Percentiles rank a stretch among this genome's conserved stretches.
phyloP scores from a whole-genome alignment of 1,140 invertebrate genomes.

The Calliphora vicina region DNA sequence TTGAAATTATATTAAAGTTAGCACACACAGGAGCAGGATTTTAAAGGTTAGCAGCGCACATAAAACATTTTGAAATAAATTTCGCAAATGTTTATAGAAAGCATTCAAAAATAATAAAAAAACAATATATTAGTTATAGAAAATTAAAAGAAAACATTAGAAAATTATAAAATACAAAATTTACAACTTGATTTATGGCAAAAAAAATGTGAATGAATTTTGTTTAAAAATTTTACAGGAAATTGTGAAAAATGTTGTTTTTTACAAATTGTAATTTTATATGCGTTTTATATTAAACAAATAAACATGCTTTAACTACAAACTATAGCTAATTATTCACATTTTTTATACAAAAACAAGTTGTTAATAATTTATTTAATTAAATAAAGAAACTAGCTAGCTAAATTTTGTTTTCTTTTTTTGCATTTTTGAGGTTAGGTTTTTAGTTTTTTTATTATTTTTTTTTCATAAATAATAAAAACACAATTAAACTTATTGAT shows the following conservation, averaged over 20 bases:
- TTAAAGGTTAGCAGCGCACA: not conserved
- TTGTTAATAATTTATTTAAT: not conserved
- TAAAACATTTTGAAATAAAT: not conserved
- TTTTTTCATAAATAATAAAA: conserved; percentile 26
- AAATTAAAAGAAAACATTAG: not conserved
- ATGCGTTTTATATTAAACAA: not conserved
- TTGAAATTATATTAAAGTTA: not conserved
- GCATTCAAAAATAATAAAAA: not conserved
- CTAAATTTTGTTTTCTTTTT: conserved; percentile 26
- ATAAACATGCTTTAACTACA: not conserved
- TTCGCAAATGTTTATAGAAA: not conserved
- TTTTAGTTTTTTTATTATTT: conserved; percentile 9
- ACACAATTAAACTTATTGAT: not conserved
- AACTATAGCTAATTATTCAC: conserved; percentile 26
- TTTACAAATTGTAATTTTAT: not conserved
- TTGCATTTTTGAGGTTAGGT: conserved; percentile 28
- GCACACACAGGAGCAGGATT: not conserved
- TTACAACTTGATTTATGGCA: not conserved
- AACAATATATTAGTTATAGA: not conserved
- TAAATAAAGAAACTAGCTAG: conserved; percentile 27
- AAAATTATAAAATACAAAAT: not conserved
- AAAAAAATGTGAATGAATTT: conserved; percentile 27
- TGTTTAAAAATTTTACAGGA: not conserved
- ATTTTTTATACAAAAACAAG: conserved; percentile 33
- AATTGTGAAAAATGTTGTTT: not conserved